phyloP scores from a whole-genome alignment of 1,140 invertebrate genomes.

The Drosophila ogumai region DNA sequence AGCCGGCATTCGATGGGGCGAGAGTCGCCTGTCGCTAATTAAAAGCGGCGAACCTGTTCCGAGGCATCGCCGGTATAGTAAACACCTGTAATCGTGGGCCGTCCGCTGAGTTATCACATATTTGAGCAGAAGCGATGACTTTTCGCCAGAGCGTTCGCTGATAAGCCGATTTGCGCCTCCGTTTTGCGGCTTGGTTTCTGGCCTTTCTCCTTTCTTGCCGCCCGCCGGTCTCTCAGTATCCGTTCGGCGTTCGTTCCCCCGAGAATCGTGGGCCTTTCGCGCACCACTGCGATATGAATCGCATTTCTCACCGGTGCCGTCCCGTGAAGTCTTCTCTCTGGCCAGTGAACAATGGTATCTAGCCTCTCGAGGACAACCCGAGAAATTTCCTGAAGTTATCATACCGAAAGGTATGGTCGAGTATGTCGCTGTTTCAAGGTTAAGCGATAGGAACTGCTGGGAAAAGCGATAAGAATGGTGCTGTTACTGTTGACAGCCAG shows the following conservation, averaged over 20 bases:
- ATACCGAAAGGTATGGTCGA: neutral
- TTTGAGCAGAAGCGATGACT: conserved; percentile 59
- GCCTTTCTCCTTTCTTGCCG: conserved; percentile 34
- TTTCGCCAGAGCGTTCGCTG: conserved; percentile 47
- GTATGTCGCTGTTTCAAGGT: conserved; percentile 27
- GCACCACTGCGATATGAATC: conserved; percentile 28
- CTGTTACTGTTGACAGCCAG: neutral
- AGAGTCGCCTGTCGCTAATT: conserved; percentile 62
- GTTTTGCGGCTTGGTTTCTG: conserved; percentile 27
- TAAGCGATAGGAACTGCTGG: conserved; percentile 3
- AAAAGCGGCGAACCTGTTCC: conserved; percentile 63
- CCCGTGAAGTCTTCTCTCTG: conserved; percentile 18
- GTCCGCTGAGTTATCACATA: conserved; percentile 71
- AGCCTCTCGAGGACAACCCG: conserved; percentile 13
- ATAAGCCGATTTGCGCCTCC: conserved; percentile 81
- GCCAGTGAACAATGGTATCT: conserved; percentile 31
- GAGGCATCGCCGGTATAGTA: conserved; percentile 39
- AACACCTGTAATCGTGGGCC: conserved; percentile 78
- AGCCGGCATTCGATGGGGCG: conserved; percentile 35
- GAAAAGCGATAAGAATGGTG: conserved; percentile 48
- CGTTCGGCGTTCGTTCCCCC: conserved; percentile 37
- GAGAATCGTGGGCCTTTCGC: conserved; percentile 29
- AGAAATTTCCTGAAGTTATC: conserved; percentile 20
- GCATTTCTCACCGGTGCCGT: conserved; percentile 3
- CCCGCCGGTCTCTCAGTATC: conserved; percentile 38